Evolutionary conservation across 2,888 invertebrate species (phyloP).

Genomic region (Rhagonycha lutea): DNA sequence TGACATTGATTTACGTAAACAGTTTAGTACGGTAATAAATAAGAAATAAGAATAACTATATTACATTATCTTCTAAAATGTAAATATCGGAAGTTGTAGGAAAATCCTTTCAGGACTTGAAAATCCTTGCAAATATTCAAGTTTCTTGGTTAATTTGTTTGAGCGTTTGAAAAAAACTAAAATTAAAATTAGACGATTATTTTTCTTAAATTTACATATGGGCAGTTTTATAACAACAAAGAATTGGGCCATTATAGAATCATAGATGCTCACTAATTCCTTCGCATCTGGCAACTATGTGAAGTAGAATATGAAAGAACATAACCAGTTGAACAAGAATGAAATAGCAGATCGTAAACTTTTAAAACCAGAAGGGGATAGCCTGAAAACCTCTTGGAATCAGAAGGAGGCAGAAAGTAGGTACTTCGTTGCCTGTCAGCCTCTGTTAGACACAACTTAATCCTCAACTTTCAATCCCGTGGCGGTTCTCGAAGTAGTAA

Average conservation of each 20-base stretch:
- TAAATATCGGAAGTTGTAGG: too few species aligned
- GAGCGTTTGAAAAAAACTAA: not conserved
- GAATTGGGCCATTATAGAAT: conserved; percentile 40
- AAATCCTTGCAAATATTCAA: not conserved
- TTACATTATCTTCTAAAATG: not conserved
- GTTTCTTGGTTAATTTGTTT: not conserved
- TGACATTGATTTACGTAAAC: not conserved
- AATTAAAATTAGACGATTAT: not conserved
- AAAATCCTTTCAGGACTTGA: not conserved
- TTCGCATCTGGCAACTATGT: conserved; percentile 41
- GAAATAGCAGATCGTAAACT: conserved; percentile 42
- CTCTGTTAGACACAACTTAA: conserved; percentile 54
- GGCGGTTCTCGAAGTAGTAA: conserved; percentile 38
- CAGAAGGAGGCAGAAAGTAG: conserved; percentile 36
- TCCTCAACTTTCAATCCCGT: conserved; percentile 47
- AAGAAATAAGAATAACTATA: not conserved
- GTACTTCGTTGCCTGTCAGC: conserved; percentile 47
- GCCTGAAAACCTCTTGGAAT: conserved; percentile 29
- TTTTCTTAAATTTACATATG: not conserved
- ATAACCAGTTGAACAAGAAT: conserved; percentile 39
- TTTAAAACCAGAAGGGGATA: conserved; percentile 31
- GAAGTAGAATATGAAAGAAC: conserved; percentile 35
- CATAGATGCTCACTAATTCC: conserved; percentile 39
- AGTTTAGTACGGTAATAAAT: not conserved
- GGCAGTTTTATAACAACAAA: not conserved